Evolutionary conservation across 2,797 vertebrate species (phyloP).

Genomic region (Sparus aurata): DNA sequence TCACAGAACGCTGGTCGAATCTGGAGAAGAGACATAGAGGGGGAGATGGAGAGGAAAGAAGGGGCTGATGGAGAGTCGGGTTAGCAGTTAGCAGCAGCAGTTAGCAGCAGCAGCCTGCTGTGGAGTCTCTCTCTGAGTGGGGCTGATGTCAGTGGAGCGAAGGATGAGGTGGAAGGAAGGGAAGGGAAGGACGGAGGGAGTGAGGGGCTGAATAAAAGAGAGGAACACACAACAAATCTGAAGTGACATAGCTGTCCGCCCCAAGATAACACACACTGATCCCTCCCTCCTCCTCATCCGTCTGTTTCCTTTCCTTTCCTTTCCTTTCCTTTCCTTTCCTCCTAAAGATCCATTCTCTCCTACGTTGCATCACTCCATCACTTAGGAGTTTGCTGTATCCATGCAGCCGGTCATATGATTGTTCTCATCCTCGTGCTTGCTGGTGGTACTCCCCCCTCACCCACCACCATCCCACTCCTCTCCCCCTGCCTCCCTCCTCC

Average conservation of each 20-base stretch:
- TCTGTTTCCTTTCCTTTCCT: not conserved
- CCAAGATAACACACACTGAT: constrained; percentile 50
- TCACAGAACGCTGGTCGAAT: constrained; percentile 21
- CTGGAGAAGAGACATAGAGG: not conserved
- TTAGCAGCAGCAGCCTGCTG: constrained; percentile 24
- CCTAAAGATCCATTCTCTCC: not conserved
- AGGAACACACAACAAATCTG: constrained; percentile 61
- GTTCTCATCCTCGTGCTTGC: constrained; percentile 18
- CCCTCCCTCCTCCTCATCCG: constrained; percentile 28
- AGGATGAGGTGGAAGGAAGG: constrained; percentile 58
- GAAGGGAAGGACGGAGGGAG: constrained; percentile 33
- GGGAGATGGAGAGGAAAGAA: constrained; percentile 35
- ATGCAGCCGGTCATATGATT: constrained; percentile 9
- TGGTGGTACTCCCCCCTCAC: constrained; percentile 21
- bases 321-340: not conserved
- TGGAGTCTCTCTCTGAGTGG: constrained; percentile 48
- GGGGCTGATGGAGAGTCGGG: constrained; percentile 11
- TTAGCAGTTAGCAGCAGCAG: no score
- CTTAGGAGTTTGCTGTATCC: constrained; percentile 3
- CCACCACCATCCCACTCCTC: not conserved
- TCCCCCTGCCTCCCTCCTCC: not conserved
- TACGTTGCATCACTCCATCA: not conserved
- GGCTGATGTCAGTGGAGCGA: constrained; percentile 61
- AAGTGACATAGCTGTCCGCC: constrained; percentile 56
- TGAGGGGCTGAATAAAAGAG: constrained; percentile 20